Evolutionary conservation across 2,797 vertebrate genomes (phyloP), one percentile per base, ranked within the genome.

Genomic region (Anguilla anguilla): DNA sequence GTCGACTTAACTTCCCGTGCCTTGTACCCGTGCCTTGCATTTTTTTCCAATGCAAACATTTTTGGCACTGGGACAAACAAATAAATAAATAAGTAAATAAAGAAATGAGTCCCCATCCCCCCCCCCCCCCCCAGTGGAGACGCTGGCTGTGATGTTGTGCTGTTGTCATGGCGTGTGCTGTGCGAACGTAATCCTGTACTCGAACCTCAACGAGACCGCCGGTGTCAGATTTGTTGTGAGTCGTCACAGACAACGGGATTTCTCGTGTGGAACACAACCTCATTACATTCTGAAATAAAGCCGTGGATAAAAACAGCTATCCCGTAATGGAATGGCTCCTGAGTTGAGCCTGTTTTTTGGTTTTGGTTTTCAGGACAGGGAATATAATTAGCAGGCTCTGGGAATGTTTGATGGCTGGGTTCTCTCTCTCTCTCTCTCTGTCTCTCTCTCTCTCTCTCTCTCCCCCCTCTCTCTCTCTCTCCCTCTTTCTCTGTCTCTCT

Each of bases 361-460:
- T 43, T 43, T 43, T 51, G 43, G 39, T 5, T 49, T 51, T 79
- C 39, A 79, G 43, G 39, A 49, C 39, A 81, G 77, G 17, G 46
- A 81, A 46, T 15, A 67, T 81, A 81, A 81, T 81, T 81, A 81
- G 43, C 77, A 81, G 77, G 39, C 43, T 81, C 6, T 25, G 6
- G 77, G 77, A 81, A 46, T 49, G 77, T 49, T n/a, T 49, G 43
- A 81, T 46, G 77, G 7, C 22, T 79, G 39, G 19, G 35, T 79
- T 43, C 35, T 79, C 39, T 39, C 39, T 39, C 39, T 2, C 39
- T 2, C 39, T 39, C 31, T 77, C 72, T 11, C 43, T 81, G 43
- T 49, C 77, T n/a, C 1, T 51, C 5, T 13, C 5, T 2, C 6
- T 11, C 17, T n/a, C 43, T 51, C 22, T 49, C 77, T 25, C 22